Evolutionary conservation across 2,113 vertebrate genomes (phyloP).

Genomic region (Synodontis membranacea): DNA sequence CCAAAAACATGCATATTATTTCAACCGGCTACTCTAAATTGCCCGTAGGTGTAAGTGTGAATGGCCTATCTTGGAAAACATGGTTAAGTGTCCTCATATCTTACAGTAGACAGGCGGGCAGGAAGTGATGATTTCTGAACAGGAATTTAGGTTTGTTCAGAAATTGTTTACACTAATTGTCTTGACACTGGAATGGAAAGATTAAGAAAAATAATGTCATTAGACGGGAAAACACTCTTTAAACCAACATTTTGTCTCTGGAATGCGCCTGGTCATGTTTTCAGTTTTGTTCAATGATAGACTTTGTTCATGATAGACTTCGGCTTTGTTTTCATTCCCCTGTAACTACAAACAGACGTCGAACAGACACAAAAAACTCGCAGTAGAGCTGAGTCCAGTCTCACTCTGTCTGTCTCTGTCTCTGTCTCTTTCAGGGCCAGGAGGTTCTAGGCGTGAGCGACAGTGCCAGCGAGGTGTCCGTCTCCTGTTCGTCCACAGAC

Average conservation of each 20-base stretch:
- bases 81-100: neutral
- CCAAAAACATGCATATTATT: no score
- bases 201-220: neutral
- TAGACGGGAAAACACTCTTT: no score
- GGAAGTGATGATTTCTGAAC: neutral
- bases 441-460: conserved; percentile 72
- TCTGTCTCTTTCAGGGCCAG: conserved; percentile 58
- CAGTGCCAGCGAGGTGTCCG: conserved; percentile 74
- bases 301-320: neutral
- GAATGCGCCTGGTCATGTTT: neutral
- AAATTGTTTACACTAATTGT: neutral
- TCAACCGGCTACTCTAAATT: no score
- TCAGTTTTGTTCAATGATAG: neutral
- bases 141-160: neutral
- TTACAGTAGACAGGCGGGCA: neutral
- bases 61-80: neutral
- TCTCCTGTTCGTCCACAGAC: conserved; percentile 87
- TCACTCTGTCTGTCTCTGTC: neutral
- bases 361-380: neutral
- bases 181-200: neutral
- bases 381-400: neutral
- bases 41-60: no score
- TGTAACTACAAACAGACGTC: neutral
- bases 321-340: neutral
- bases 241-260: neutral